These are phyloP conservation scores for Protomyctophum bolini DNA, from an alignment of 2,113 vertebrate species.

Conservation along the genomic window DNA sequence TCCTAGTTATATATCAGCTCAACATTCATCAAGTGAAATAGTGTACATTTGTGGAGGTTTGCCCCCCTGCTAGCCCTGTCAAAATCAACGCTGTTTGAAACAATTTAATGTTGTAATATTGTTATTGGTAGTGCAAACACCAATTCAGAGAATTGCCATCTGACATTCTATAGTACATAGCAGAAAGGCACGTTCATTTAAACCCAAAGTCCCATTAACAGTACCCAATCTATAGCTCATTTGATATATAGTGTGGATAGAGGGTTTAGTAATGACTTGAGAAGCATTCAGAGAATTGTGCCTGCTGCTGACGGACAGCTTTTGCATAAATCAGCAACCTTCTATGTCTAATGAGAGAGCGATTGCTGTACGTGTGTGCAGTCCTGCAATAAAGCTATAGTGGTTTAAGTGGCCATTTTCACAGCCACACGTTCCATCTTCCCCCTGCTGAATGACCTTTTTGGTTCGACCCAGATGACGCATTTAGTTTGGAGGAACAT, in stretches of 20 bases:
- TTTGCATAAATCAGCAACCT: slow-evolving; percentile 62
- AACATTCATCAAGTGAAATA: slow-evolving; percentile 40
- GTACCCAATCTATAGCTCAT: slow-evolving; percentile 22
- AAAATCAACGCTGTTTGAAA: slow-evolving; percentile 42
- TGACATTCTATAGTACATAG: slow-evolving; percentile 45
- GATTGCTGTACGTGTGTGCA: slow-evolving; percentile 26
- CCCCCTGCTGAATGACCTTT: slow-evolving; percentile 72
- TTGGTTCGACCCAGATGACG: slow-evolving; percentile 76
- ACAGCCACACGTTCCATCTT: slow-evolving; percentile 40
- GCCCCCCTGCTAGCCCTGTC: slow-evolving; percentile 35
- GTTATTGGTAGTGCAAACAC: slow-evolving; percentile 70
- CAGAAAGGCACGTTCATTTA: slow-evolving; percentile 73
- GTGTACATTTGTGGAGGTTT: slow-evolving; percentile 49
- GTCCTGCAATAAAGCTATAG: slow-evolving; percentile 57
- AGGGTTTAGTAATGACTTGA: slow-evolving; percentile 38
- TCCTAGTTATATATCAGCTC: slow-evolving; percentile 46
- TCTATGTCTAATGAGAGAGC: slow-evolving; percentile 34
- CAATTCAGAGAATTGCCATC: slow-evolving; percentile 50
- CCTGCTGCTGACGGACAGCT: slow-evolving; percentile 62
- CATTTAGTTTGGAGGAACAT: slow-evolving; percentile 79
- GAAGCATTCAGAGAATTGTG: slow-evolving; percentile 48
- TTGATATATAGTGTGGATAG: slow-evolving; percentile 51
- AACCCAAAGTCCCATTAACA: slow-evolving; percentile 28
- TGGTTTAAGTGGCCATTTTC: slow-evolving; percentile 57
- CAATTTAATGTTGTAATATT: slow-evolving; percentile 44